Evolutionary conservation across 2,888 invertebrate species (phyloP).

Genomic region (Acleris literana): DNA sequence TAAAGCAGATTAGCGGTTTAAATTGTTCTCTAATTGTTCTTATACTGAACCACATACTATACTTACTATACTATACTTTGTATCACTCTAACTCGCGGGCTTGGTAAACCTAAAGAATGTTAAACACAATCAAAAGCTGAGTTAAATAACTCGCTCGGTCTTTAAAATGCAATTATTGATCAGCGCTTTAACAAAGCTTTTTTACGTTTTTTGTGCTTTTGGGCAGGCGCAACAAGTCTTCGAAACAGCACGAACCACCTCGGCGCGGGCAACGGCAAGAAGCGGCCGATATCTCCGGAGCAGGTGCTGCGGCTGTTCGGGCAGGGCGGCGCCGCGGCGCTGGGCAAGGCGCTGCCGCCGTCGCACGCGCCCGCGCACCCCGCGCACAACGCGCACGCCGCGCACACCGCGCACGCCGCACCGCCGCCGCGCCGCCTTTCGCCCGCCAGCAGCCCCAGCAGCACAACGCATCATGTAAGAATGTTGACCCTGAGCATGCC

Average conservation of each 20-base stretch:
- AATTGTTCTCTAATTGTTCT: too few species aligned
- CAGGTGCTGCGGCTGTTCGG: constrained; percentile 88
- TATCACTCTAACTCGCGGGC: too few species aligned
- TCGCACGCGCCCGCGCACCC: constrained; percentile 77
- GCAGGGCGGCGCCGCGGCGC: constrained; percentile 76
- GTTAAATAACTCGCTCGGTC: too few species aligned
- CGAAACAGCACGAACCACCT: constrained; percentile 79
- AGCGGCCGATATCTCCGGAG: constrained; percentile 93
- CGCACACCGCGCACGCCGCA: constrained; percentile 82
- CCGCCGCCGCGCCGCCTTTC: constrained; percentile 75
- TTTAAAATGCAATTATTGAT: too few species aligned
- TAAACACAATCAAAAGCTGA: too few species aligned
- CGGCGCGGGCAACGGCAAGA: constrained; percentile 86
- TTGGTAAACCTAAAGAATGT: too few species aligned
- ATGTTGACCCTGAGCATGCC: too few species aligned
- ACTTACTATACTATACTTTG: too few species aligned
- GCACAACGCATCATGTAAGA: constrained; percentile 89
- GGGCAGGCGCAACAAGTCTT: constrained; percentile 68
- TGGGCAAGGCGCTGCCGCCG: constrained; percentile 77
- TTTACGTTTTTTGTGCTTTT: constrained; percentile 29
- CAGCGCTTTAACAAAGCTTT: not conserved
- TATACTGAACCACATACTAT: too few species aligned
- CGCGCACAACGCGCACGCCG: constrained; percentile 64
- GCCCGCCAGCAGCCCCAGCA: constrained; percentile 90
- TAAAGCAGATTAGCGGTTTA: too few species aligned